Percentiles rank a stretch among this genome's conserved stretches.
Conservation (phyloP, 1,140 invertebrate species). For the Drosophila nasuta region DNA sequence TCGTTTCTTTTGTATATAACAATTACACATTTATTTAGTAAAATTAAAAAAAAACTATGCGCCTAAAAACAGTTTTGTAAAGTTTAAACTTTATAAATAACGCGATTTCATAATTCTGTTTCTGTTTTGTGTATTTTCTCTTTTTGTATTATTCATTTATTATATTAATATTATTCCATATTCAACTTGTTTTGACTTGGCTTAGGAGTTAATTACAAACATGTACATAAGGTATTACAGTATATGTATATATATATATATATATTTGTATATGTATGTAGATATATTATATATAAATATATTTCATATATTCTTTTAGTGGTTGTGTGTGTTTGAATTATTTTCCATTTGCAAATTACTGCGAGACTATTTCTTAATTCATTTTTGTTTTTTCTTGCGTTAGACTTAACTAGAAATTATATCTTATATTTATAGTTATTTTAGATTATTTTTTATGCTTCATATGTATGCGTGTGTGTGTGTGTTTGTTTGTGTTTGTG, state of each 20-base stretch:
- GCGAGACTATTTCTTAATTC: conserved; percentile 11
- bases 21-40: conserved; percentile 63
- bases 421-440: conserved; percentile 50
- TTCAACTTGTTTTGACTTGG: conserved; percentile 69
- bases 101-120: conserved; percentile 7
- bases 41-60: conserved; percentile 47
- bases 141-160: conserved; percentile 25
- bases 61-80: conserved; percentile 44
- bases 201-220: conserved; percentile 76
- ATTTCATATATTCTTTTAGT: conserved; percentile 66
- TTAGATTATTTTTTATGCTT: conserved; percentile 52
- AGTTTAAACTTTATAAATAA: conserved; percentile 47
- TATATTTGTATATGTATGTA: conserved; percentile 58
- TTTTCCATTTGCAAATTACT: conserved; percentile 52
- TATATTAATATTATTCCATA: conserved; percentile 26
- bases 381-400: conserved; percentile 9
- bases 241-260: conserved; percentile 28
- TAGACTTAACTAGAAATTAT: conserved; percentile 70
- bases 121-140: conserved; percentile 7
- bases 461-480: conserved; percentile 30
- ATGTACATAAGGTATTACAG: conserved; percentile 55
- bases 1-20: conserved; percentile 45
- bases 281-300: conserved; percentile 73
- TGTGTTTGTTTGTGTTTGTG: conserved; percentile 18
- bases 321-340: conserved; percentile 56